Evolutionary conservation across 2,113 vertebrate genomes (phyloP), one percentile per base, ranked within the genome.

Genomic region (Platycercus adscitus): DNA sequence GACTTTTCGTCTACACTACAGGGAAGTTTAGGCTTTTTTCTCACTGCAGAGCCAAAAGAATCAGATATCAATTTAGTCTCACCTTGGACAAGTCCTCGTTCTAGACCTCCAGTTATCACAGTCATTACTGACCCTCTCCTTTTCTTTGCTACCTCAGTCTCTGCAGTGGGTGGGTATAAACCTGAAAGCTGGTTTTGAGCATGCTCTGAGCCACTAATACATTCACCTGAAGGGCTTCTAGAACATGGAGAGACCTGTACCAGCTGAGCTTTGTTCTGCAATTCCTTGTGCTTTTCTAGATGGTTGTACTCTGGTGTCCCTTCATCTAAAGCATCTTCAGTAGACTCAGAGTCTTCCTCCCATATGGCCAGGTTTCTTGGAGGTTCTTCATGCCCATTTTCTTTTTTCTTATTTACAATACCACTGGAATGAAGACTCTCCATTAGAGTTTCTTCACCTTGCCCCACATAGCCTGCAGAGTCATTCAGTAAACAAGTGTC

Each of bases 251-350:
- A 97, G 46, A 96, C 71, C 13, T 98, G 93, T 53, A 95, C 87
- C 11, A 96, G 19, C 13, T 93, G 58, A 31, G 81, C 47, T 81
- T 94, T 90, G 14, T 29, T 95, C 29, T 91, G 58, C 69, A 39
- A 81, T 64, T 97, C 95, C 60, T 10, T 2, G 0, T 87, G 75
- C 4, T 82, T 91, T 91, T 96, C 86, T 68, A 61, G 60, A 65
- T 58, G 69, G 52, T 96, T 95, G 21, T 83, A 81, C 7, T 96
- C 96, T 63, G 94, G 61, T 75, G 95, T 68, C 19, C 97, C 95
- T 91, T 98, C 97, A 41, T 97, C 97, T 83, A 98, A 95, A 33
- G 95, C 94, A 92, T 96, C 96, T 88, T 98, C 96, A 28, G 76
- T 91, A 47, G 95, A 70, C 71, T 98, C 97, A 76, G 47, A 91